A percentile compares a stretch with the other conserved stretches of the same genome.
These are phyloP conservation scores for Rhynchophorus ferrugineus DNA, from an alignment of 1,140 invertebrate genomes.

Conservation along the genomic window DNA sequence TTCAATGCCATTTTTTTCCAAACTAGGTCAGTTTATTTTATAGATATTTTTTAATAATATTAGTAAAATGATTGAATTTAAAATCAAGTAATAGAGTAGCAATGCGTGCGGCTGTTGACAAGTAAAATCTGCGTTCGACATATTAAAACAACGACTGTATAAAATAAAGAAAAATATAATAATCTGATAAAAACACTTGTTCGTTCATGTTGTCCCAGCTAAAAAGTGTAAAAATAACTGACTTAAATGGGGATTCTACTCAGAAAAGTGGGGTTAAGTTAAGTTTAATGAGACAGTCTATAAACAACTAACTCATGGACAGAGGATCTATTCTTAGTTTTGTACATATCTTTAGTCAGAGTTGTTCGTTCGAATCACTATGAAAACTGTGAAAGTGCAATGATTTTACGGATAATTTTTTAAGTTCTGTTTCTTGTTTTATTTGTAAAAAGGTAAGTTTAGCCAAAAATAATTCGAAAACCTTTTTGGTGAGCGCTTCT, in stretches of 20 bases:
- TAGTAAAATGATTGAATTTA: not conserved
- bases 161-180: not conserved
- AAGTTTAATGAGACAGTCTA: conserved; percentile 34
- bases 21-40: not conserved
- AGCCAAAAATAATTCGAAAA: too few species aligned
- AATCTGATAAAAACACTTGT: not conserved
- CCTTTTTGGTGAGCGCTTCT: not conserved
- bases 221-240: conserved; percentile 19
- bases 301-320: conserved; percentile 39
- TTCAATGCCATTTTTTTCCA: not conserved
- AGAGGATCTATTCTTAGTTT: conserved; percentile 37
- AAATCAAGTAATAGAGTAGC: too few species aligned
- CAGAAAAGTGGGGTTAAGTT: conserved; percentile 33
- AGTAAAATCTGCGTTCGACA: too few species aligned
- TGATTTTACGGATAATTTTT: conserved; percentile 30
- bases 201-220: not conserved
- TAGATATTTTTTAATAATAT: not conserved
- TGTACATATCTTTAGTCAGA: conserved; percentile 32
- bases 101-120: not conserved
- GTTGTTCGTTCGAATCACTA: conserved; percentile 25
- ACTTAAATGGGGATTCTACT: conserved; percentile 22
- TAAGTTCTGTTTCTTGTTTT: conserved; percentile 12
- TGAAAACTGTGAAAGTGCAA: conserved; percentile 34
- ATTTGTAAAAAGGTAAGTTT: conserved; percentile 11
- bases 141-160: too few species aligned